A percentile compares a stretch with the other conserved stretches of the same genome.
phyloP scores from a whole-genome alignment of 2,797 vertebrate genomes.

The Threskiornis aethiopicus region DNA sequence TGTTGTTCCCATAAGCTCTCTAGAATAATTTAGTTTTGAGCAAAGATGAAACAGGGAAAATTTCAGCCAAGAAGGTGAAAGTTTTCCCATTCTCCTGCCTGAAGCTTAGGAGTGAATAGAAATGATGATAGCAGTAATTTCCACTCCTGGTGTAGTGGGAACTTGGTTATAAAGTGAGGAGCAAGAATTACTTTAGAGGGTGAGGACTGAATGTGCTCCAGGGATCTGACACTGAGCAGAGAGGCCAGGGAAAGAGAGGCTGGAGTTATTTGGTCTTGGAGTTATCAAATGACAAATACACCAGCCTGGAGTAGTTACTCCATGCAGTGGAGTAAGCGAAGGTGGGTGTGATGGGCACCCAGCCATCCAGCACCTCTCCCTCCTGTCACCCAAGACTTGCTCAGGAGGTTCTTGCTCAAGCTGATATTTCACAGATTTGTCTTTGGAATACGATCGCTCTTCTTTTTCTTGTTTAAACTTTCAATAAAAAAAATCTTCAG shows the following conservation, averaged over 20 bases:
- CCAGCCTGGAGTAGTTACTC: not conserved
- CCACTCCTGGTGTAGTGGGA: not conserved
- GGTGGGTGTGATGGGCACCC: not conserved
- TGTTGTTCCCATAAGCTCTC: not conserved
- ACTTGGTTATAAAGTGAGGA: slow-evolving; percentile 1
- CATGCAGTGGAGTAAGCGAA: rapidly evolving
- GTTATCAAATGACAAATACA: not conserved
- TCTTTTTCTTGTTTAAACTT: not conserved
- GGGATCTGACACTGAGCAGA: not conserved
- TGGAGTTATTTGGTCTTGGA: not conserved
- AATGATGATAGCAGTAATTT: not conserved
- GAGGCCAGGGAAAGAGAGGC: not conserved
- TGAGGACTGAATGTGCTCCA: not conserved
- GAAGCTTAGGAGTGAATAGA: not conserved
- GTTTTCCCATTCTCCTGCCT: not conserved
- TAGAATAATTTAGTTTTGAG: not conserved
- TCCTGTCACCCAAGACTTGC: not conserved
- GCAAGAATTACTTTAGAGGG: not conserved
- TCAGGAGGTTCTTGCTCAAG: not conserved
- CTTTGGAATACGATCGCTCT: not conserved
- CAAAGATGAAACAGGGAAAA: not conserved
- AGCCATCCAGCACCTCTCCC: not conserved
- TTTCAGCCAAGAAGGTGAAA: not conserved
- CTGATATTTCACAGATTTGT: not conserved
- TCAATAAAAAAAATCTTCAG: not conserved